phyloP scores from a whole-genome alignment of 2,888 invertebrate species.

The Magallana nippona region DNA sequence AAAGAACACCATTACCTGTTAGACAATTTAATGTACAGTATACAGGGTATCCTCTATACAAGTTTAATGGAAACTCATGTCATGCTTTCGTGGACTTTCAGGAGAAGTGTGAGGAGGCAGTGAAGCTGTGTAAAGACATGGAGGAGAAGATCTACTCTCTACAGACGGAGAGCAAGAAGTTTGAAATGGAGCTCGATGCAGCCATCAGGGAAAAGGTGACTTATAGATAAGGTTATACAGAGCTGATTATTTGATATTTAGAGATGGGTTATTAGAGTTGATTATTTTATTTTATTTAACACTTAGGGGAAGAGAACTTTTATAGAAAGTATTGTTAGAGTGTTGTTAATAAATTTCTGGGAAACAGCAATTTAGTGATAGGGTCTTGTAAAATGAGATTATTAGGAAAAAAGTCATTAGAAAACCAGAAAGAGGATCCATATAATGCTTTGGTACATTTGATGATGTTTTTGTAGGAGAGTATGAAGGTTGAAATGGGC shows the following conservation, averaged over 20 bases:
- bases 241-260: no score
- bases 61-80: neutral
- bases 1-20: no score
- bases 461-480: conserved; percentile 67
- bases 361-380: no score
- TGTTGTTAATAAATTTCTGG: no score
- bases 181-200: conserved; percentile 71
- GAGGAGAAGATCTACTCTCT: conserved; percentile 63
- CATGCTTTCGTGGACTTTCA: conserved; percentile 49
- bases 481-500: conserved; percentile 76
- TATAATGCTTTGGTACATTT: neutral
- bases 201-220: conserved; percentile 74
- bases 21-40: no score
- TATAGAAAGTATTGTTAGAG: neutral
- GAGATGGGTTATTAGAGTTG: neutral
- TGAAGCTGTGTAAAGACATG: conserved; percentile 63
- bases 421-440: no score
- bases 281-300: no score
- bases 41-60: no score
- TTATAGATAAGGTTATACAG: neutral
- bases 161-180: conserved; percentile 63
- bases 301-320: neutral
- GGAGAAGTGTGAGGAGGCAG: conserved; percentile 68
- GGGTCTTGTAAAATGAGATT: no score
- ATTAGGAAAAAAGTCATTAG: no score